Base-by-base conservation (phyloP, 2,888 invertebrate genomes). In the Molanna angustata region DNA sequence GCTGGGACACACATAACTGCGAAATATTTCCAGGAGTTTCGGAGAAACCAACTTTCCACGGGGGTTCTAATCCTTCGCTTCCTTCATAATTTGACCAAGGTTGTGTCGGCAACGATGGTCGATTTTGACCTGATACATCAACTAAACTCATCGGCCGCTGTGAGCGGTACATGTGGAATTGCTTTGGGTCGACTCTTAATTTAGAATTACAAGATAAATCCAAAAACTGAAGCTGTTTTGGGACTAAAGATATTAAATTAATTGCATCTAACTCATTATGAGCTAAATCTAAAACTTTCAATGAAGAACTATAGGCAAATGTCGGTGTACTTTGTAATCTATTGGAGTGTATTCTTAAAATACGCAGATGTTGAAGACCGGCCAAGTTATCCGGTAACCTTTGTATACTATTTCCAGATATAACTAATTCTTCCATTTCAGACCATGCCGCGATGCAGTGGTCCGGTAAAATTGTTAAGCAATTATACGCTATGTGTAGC, bases 181-280 rank as follows among this genome's bases (percentile, higher is more conserved):
- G 90, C 37, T 87, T 81, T 11, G 89, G 87, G 64, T 92, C 91
- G 2, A 92, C 89, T 70, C 88, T 88, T 6, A 92, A 72, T 63
- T 88, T 85, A 39, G 84, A 78, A 64, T 92, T 92, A 62, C 91
- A 91, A 0, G 90, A 90, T 64, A 92, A 81, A 68, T 92, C 92
- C 41, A 92, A 73, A 67, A 90, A 91, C 66, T 90, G 90, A 22
- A 92, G 73, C 66, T 90, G 90, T 45, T 88, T 86, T 2, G 91
- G 90, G 33, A 91, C 87, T 46, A 92, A 67, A 2, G 83, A 78
- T 50, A 84, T 79, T 61, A 92, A 73, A 70, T 91, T 90, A 51
- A 92, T 80, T 60, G 85, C 83, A 66, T 90, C 89, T 46, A 92
- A 69, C 66, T 90, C 88, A 67, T 92, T 92, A 65, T 92, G 90